These are phyloP conservation scores for Cephalopachus bancanus DNA, from an alignment of 2,797 vertebrate species.

Conservation along the genomic window DNA sequence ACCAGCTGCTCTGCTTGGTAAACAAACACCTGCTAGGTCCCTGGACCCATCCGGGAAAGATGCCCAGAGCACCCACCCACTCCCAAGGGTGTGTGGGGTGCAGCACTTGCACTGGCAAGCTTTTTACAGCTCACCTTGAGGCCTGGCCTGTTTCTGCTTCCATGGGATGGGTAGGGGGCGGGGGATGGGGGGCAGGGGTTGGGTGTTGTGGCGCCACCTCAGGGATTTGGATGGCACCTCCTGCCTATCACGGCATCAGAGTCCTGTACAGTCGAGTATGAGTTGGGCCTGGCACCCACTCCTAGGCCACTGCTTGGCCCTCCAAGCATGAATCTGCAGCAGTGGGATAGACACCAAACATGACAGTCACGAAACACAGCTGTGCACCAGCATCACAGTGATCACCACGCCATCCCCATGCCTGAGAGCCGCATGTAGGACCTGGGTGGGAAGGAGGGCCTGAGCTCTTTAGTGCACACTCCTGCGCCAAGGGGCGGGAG, in stretches of 20 bases:
- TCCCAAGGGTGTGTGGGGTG: not conserved
- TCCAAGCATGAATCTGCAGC: not conserved
- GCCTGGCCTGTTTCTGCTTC: not conserved
- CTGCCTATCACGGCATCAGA: not conserved
- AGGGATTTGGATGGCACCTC: not conserved
- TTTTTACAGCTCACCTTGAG: not conserved
- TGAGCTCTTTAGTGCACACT: not conserved
- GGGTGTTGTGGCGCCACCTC: no score
- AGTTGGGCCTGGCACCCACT: not conserved
- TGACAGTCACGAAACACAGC: no score
- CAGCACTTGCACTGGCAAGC: not conserved
- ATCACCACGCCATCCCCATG: not conserved
- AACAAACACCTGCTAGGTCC: not conserved
- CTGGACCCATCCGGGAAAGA: not conserved
- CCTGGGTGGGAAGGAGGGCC: not conserved
- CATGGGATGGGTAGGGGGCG: no score
- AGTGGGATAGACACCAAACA: not conserved
- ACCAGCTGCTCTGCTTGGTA: not conserved
- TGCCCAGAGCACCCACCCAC: rapidly evolving
- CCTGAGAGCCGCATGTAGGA: not conserved
- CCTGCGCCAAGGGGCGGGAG: not conserved
- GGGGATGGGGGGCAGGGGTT: no score
- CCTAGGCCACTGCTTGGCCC: not conserved
- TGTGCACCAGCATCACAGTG: no score
- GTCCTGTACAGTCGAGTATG: not conserved